These are phyloP conservation scores for Drosophila neotestacea DNA, from an alignment of 2,888 invertebrate genomes.

Conservation along the genomic window DNA sequence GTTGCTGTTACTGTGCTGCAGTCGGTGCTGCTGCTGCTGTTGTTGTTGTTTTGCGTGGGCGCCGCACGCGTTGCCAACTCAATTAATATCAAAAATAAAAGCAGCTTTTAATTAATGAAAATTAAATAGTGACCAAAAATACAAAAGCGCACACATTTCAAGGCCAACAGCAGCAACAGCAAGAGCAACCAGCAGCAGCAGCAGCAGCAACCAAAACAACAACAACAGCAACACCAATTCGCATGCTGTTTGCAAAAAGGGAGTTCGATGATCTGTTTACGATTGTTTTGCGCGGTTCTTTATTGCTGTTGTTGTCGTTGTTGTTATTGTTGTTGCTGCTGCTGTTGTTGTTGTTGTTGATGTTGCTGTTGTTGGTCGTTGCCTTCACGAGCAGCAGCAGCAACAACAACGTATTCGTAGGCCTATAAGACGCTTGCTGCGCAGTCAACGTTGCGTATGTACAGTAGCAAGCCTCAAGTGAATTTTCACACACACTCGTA, in stretches of 20 bases:
- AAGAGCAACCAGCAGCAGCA: conserved; percentile 15
- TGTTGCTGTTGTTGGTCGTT: conserved; percentile 63
- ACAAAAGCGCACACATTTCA: conserved; percentile 55
- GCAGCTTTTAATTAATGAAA: conserved; percentile 72
- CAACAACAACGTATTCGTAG: conserved; percentile 21
- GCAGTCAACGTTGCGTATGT: conserved; percentile 56
- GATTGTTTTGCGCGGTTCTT: conserved; percentile 66
- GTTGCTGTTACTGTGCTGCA: conserved; percentile 19
- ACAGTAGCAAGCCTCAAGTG: conserved; percentile 79
- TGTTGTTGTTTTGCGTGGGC: conserved; percentile 62
- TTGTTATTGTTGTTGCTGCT: conserved; percentile 41
- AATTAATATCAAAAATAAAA: conserved; percentile 61
- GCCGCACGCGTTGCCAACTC: conserved; percentile 77
- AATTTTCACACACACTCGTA: conserved; percentile 59
- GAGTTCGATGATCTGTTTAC: conserved; percentile 85
- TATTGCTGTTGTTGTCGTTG: conserved; percentile 18
- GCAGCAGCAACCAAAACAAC: conserved; percentile 24
- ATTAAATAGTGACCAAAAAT: conserved; percentile 61
- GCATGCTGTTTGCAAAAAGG: conserved; percentile 38
- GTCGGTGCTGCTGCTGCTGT: conserved; percentile 13
- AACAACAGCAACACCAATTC: conserved; percentile 20
- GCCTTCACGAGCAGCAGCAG: conserved; percentile 51
- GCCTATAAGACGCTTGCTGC: conserved; percentile 42
- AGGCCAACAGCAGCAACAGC: conserved; percentile 60
- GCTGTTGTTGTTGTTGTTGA: conserved; percentile 40